Conservation (phyloP, 2,797 vertebrate species). For the Galago senegalensis region DNA sequence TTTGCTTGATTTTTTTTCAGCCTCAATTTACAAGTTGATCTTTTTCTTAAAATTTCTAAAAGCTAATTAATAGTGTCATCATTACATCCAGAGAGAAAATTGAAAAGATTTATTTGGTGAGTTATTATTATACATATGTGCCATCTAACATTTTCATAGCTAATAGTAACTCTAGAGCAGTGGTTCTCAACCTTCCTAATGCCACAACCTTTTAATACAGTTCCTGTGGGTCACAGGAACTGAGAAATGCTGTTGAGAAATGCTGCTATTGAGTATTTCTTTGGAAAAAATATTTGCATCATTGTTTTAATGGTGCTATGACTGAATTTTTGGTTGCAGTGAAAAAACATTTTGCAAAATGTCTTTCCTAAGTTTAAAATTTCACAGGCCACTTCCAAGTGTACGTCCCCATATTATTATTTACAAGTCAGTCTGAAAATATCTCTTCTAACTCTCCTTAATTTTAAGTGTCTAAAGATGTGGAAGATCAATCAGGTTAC, state of each 20-base stretch:
- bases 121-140: neutral
- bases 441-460: neutral
- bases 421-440: neutral
- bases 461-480: neutral
- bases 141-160: neutral
- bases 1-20: neutral
- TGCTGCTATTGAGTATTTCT: neutral
- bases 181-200: too few species aligned
- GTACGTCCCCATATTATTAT: neutral
- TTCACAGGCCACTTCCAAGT: neutral
- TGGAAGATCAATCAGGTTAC: neutral
- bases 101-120: neutral
- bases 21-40: neutral
- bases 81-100: neutral
- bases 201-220: too few species aligned
- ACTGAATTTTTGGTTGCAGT: neutral
- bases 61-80: neutral
- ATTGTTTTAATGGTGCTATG: neutral
- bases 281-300: neutral
- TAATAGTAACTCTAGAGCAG: neutral
- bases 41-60: neutral
- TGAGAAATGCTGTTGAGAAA: too few species aligned
- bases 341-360: neutral
- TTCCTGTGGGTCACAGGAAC: too few species aligned
- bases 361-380: neutral